A percentile compares a stretch with the other conserved stretches of the same genome.
These are phyloP conservation scores for Eulithis testata DNA, from an alignment of 2,888 invertebrate genomes.

Conservation along the genomic window DNA sequence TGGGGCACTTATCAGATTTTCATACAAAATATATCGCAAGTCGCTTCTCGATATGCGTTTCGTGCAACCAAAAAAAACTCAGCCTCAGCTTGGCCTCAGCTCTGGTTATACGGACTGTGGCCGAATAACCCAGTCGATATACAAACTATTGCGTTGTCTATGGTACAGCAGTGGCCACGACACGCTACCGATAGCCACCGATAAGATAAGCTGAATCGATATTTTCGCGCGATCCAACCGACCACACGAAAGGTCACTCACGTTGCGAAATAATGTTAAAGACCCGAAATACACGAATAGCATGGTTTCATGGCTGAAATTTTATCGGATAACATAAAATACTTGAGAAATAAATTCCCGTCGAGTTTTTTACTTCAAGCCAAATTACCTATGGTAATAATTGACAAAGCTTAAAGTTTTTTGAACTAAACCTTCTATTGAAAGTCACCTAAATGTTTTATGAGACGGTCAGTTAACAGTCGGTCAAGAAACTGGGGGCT, in stretches of 20 bases:
- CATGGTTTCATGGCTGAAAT: conserved; percentile 48
- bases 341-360: conserved; percentile 21
- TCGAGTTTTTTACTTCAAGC: conserved; percentile 27
- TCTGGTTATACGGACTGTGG: neutral
- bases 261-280: conserved; percentile 72
- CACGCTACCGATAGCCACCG: conserved; percentile 72
- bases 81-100: no score
- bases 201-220: conserved; percentile 72
- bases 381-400: conserved; percentile 21
- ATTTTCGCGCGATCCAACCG: conserved; percentile 78
- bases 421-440: conserved; percentile 1
- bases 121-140: neutral
- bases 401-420: neutral
- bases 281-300: conserved; percentile 55
- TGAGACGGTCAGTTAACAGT: no score
- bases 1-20: no score
- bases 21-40: no score
- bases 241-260: conserved; percentile 78
- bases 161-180: conserved; percentile 47
- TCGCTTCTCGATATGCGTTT: no score
- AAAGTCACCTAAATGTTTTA: neutral
- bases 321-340: conserved; percentile 41
- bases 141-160: conserved; percentile 19
- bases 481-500: neutral
- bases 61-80: no score